Evolutionary conservation across 2,888 invertebrate species (phyloP), one percentile per base, ranked within the genome.

Genomic region (Stenurella melanura): DNA sequence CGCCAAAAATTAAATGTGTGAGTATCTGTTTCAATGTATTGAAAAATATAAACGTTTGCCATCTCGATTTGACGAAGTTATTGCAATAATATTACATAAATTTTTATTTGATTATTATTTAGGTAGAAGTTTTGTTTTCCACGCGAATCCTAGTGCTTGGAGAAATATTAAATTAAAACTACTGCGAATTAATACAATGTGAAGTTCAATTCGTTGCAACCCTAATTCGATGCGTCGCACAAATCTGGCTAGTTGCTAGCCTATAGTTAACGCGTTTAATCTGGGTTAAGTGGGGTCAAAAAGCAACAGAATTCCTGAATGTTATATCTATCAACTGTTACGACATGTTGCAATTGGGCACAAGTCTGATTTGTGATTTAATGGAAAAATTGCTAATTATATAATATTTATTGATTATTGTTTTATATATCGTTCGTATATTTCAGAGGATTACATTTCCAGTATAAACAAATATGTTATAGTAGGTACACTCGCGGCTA

Each of bases 221-320:
- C 78, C 81, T 77, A 81, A 79, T 81, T 78, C 74, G 71, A 73
- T 75, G 74, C 77, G 78, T 74, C 79, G 77, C 74, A 78, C 74
- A 86, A 87, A 87, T 87, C 86, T 87, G 85, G 83, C 82, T 85
- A 83, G 84, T 85, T 85, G 85, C 85, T 85, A 85, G 87, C 82
- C 84, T 84, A 87, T 86, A 86, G 83, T 83, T 85, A 86, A 83
- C 91, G 89, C 90, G 89, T 91, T 92, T 93, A 93, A 93, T 93
- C 93, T 93, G 92, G 93, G 93, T 93, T 93, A 93, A 93, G 93
- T 92, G 93, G 92, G 93, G 93, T 93, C 93, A 93, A 93, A 92
- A 92, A 92, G 91, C 92, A 91, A 91, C 92, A 92, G 92, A 93
- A 93, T 93, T 92, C 92, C 92, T 92, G 80, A 83, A 82, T 82